phyloP scores from a whole-genome alignment of 2,888 invertebrate species.

The Troides helena region DNA sequence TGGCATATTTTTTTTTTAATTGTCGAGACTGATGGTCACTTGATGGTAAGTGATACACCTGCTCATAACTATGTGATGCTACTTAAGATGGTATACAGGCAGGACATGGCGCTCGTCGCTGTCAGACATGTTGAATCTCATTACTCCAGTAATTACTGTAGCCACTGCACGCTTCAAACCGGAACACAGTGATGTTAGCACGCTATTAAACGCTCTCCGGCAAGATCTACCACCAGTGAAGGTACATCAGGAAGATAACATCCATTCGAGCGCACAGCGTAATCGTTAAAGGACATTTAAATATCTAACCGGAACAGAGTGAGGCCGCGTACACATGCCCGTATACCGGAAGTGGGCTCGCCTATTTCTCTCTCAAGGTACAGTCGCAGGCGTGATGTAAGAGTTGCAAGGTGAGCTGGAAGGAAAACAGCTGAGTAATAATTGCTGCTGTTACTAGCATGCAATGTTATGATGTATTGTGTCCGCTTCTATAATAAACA shows the following conservation, averaged over 20 bases:
- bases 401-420: constrained; percentile 34
- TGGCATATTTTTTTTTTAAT: too few relatives aligned
- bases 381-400: constrained; percentile 38
- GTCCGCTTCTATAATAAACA: background rate
- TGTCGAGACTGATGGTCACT: too few relatives aligned
- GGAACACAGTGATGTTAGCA: too few relatives aligned
- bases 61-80: too few relatives aligned
- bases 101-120: too few relatives aligned
- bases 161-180: too few relatives aligned
- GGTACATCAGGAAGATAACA: constrained; percentile 14
- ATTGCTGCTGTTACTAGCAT: constrained; percentile 14
- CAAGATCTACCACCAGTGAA: background rate
- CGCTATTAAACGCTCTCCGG: too few relatives aligned
- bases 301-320: constrained; percentile 38
- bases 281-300: constrained; percentile 26
- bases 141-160: too few relatives aligned
- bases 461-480: background rate
- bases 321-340: constrained; percentile 34
- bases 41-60: too few relatives aligned
- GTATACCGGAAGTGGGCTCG: constrained; percentile 43
- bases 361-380: constrained; percentile 36
- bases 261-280: constrained; percentile 20
- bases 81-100: too few relatives aligned
- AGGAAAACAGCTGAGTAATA: constrained; percentile 30
- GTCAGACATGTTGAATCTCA: too few relatives aligned